Base-by-base conservation (phyloP, 2,797 vertebrate species). In the Nothura maculosa region DNA sequence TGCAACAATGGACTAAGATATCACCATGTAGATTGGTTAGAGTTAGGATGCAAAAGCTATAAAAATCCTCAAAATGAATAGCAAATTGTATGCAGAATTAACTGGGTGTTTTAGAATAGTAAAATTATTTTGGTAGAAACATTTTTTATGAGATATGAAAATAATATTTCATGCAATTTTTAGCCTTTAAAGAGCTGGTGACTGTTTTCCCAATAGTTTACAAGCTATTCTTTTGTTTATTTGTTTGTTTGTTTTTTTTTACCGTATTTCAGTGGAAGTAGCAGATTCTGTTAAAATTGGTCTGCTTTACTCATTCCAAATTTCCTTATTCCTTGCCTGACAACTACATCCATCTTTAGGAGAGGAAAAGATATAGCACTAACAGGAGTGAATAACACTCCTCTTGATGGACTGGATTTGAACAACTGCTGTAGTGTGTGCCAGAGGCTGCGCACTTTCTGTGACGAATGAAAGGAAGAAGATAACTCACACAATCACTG, bases 1-100 rank as follows among this genome's bases (percentile, higher is more conserved):
- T 48, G 12, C 6, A 96, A 79, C 43, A 75, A 27, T 47, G 79
- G 87, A 93, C 92, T 94, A 95, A 85, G 62, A 52, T 34, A 81
- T 63, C 85, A 93, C 64, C 34, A 36, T 89, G 38, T 90, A 55
- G 6, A 62, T 62, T 77, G 54, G 58, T 88, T 72, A 90, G 34
- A 85, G 6, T 95, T 90, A 72, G 22, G 11, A 14, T 72, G 14
- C 77, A 32, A 77, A 88, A 76, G 2, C 2, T 43, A 47, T 27
- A 79, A 52, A 7, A 64, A 43, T 42, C 7, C 38, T 42, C 2
- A 50, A 7, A n/a, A 25, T 2, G 5, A 48, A 70, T 64, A 77
- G 50, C 38, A 77, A 18, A 28, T 72, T 20, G 64, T 76, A 38
- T 32, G 15, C 24, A 64, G 3, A 77, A 75, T 48, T 78, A 15